Conservation (phyloP, 2,113 vertebrate genomes). For the Micromys minutus region DNA sequence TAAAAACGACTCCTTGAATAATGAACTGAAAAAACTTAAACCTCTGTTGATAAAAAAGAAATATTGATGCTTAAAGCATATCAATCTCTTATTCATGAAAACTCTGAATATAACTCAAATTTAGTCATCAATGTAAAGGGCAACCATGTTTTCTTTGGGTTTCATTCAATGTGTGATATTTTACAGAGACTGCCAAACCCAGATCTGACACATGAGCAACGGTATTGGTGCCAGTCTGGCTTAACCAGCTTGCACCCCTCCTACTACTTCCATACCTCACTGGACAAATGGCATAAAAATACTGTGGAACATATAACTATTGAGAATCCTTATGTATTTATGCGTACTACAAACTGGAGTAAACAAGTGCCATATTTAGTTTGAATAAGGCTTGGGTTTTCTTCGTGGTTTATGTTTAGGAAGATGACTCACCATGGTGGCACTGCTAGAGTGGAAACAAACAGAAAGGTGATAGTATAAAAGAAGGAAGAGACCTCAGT, state of each 20-base stretch:
- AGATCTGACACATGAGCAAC: not conserved
- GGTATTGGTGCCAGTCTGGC: no score
- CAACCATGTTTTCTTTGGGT: not conserved
- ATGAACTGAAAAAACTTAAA: not conserved
- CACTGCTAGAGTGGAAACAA: not conserved
- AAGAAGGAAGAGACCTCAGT: no score
- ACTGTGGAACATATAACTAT: not conserved
- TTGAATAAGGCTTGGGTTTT: not conserved
- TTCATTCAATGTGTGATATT: not conserved
- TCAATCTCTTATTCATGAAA: not conserved
- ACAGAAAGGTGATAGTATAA: not conserved
- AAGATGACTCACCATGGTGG: no score
- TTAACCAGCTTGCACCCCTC: not conserved
- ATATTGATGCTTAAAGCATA: not conserved
- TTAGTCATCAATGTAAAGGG: not conserved
- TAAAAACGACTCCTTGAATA: not conserved
- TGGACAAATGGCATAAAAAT: not conserved
- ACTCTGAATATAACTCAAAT: not conserved
- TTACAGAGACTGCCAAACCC: not conserved
- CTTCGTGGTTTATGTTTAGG: not conserved
- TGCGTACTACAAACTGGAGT: not conserved
- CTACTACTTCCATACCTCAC: not conserved
- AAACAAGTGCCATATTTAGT: not conserved
- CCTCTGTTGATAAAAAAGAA: not conserved
- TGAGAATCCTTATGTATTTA: not conserved